These are phyloP conservation scores for Tetrax tetrax DNA, from an alignment of 2,113 vertebrate species.

Conservation along the genomic window DNA sequence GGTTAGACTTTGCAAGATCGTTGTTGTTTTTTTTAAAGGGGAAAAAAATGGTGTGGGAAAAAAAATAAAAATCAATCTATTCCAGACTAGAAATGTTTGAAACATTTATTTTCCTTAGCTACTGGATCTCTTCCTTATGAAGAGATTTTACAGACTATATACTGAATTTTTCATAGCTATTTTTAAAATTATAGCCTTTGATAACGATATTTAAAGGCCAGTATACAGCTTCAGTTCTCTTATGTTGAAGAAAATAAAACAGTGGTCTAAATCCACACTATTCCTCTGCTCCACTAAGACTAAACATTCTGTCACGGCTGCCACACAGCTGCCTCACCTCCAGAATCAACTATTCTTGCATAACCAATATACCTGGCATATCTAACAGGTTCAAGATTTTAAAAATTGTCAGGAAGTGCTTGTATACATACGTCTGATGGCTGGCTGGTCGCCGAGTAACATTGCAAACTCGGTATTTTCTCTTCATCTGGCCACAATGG, in stretches of 20 bases:
- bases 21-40: background rate
- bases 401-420: background rate
- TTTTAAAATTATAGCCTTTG: background rate
- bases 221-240: background rate
- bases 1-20: background rate
- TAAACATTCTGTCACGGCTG: background rate
- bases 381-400: background rate
- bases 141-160: background rate
- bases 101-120: background rate
- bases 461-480: constrained; percentile 97
- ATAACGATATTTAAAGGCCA: background rate
- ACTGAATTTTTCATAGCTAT: background rate
- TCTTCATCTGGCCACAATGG: constrained; percentile 99
- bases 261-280: background rate
- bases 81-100: background rate
- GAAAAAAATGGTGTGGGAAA: background rate
- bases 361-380: background rate
- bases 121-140: background rate
- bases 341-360: background rate
- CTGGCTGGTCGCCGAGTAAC: constrained; percentile 96
- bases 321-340: background rate
- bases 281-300: background rate
- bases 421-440: constrained; percentile 91
- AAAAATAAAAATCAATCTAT: background rate
- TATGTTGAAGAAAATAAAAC: background rate